phyloP scores from a whole-genome alignment of 2,113 vertebrate species.

The Thamnophis sirtalis region DNA sequence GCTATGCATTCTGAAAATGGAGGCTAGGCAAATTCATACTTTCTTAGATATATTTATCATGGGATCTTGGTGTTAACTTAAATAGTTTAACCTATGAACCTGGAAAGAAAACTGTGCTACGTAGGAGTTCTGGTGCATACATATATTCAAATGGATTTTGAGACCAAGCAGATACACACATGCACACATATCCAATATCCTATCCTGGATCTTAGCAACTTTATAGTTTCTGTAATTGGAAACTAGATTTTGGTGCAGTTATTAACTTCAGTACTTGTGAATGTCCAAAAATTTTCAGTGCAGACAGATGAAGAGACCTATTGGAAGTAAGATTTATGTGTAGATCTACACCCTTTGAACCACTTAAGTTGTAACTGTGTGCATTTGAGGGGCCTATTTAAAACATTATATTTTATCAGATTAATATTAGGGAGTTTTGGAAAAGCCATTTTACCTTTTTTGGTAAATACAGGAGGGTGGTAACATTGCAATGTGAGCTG shows the following conservation, averaged over 20 bases:
- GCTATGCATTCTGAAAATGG: not conserved
- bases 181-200: not conserved
- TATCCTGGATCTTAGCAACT: not conserved
- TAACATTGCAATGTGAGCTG: not conserved
- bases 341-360: not conserved
- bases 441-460: not conserved
- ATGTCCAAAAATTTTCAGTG: not conserved
- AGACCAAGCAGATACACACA: not conserved
- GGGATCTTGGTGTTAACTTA: not conserved
- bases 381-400: not conserved
- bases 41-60: not conserved
- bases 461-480: not conserved
- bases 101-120: not conserved
- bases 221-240: not conserved
- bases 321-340: not conserved
- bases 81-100: not conserved
- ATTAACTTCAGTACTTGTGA: not conserved
- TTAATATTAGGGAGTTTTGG: not conserved
- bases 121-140: not conserved
- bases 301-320: not conserved
- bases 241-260: not conserved
- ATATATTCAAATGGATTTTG: not conserved
- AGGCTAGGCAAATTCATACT: not conserved
- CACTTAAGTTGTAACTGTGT: not conserved
- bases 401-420: no score